phyloP scores from a whole-genome alignment of 1,140 invertebrate genomes.

The Parasteatoda tepidariorum region DNA sequence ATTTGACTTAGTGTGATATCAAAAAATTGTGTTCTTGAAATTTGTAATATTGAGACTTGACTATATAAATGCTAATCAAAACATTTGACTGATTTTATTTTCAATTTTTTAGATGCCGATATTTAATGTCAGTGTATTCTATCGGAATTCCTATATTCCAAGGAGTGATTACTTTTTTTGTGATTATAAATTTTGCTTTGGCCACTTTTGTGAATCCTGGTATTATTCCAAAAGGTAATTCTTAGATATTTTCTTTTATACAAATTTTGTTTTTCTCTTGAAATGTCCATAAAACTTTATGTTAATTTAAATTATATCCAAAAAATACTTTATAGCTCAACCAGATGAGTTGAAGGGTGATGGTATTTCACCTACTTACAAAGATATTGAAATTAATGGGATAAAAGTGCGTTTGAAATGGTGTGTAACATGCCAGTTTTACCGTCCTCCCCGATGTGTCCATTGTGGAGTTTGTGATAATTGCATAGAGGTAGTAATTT shows the following conservation, averaged over 20 bases:
- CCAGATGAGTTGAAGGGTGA: conserved; percentile 95
- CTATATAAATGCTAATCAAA: neutral
- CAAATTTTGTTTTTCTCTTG: no score
- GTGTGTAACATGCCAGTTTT: conserved; percentile 99
- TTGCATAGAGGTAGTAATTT: conserved; percentile 89
- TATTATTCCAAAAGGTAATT: conserved; percentile 94
- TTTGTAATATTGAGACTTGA: neutral
- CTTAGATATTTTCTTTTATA: conserved; percentile 39
- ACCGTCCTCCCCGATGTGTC: conserved; percentile 96
- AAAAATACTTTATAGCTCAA: conserved; percentile 83
- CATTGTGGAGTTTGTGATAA: conserved; percentile 99
- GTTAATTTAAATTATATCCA: no score
- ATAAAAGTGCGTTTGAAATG: conserved; percentile 99
- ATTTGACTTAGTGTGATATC: no score
- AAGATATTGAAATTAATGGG: conserved; percentile 97
- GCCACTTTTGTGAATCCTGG: conserved; percentile 99
- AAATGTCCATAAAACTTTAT: no score
- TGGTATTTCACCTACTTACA: conserved; percentile 97
- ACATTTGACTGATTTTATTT: neutral
- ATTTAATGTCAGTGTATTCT: conserved; percentile 80
- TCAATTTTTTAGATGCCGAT: conserved; percentile 77
- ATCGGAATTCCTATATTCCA: conserved; percentile 92
- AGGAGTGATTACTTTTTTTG: conserved; percentile 94
- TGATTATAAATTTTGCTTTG: conserved; percentile 96
- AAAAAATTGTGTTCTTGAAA: no score